Conservation (phyloP, 2,113 vertebrate species). For the Oceanodroma tethys region DNA sequence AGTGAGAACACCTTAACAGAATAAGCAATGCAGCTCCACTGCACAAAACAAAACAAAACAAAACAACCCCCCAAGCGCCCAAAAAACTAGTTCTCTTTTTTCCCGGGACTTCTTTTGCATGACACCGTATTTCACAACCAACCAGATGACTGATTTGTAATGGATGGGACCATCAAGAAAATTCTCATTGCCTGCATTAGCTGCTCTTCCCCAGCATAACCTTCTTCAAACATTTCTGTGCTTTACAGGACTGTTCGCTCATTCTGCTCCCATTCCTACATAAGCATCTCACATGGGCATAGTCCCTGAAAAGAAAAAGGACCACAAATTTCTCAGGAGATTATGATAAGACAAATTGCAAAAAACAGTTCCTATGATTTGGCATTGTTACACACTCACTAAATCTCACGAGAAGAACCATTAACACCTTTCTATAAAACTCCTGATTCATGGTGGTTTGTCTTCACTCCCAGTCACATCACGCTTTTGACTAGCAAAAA, state of each 20-base stretch:
- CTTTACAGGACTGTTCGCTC: neutral
- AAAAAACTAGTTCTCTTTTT: neutral
- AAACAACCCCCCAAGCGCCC: neutral
- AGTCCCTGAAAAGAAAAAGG: neutral
- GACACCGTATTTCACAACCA: neutral
- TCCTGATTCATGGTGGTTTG: neutral
- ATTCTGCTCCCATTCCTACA: neutral
- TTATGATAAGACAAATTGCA: neutral
- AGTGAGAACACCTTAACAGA: neutral
- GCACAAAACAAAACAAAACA: neutral
- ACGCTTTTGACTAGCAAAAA: neutral
- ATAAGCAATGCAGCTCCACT: neutral
- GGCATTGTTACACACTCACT: neutral
- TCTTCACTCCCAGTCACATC: neutral
- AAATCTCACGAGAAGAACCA: neutral
- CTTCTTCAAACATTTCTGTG: neutral
- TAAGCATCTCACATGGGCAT: fast-evolving
- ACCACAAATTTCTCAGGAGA: neutral
- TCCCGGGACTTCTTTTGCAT: neutral
- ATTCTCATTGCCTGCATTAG: neutral
- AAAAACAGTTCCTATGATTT: neutral
- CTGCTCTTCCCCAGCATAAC: neutral
- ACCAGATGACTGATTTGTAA: neutral
- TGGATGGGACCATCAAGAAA: neutral
- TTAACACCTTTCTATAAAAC: neutral